A percentile compares a stretch with the other conserved stretches of the same genome.
These are phyloP conservation scores for Nibea coibor DNA, from an alignment of 2,113 vertebrate species.

Conservation along the genomic window DNA sequence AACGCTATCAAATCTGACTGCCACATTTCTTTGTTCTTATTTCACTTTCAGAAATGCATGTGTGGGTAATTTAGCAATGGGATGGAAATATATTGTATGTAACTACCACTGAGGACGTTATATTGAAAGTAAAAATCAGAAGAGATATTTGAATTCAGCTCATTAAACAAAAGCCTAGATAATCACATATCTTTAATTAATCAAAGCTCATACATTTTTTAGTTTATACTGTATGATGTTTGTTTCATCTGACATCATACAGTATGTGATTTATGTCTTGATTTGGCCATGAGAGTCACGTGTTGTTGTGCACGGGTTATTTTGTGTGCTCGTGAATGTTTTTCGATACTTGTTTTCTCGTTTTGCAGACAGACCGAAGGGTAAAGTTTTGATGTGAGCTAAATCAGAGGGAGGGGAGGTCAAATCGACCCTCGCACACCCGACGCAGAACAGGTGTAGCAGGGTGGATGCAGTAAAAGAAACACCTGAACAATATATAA, in stretches of 20 bases:
- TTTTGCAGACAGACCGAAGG: conserved; percentile 57
- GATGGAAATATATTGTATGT: conserved; percentile 77
- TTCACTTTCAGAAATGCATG: conserved; percentile 75
- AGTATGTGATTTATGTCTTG: conserved; percentile 14
- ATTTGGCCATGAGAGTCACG: conserved; percentile 25
- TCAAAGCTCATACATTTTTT: conserved; percentile 9
- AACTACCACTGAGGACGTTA: conserved; percentile 67
- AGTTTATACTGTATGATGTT: conserved; percentile 28
- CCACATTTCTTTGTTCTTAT: conserved; percentile 77
- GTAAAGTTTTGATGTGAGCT: conserved; percentile 37
- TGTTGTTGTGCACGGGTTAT: conserved; percentile 36
- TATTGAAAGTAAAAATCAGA: too few relatives aligned
- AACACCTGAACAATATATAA: conserved; percentile 20
- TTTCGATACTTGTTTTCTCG: conserved; percentile 36
- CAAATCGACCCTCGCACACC: background rate
- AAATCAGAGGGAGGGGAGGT: background rate
- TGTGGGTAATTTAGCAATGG: conserved; percentile 72
- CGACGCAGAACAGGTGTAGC: background rate
- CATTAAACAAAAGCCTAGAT: background rate
- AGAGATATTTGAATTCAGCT: background rate
- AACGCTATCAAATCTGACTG: conserved; percentile 69
- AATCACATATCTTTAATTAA: background rate
- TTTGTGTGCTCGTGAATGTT: conserved; percentile 36
- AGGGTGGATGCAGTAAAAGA: conserved; percentile 7
- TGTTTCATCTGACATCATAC: conserved; percentile 22